Evolutionary conservation across 1,140 invertebrate species (phyloP).

Genomic region (Bemisia tabaci): DNA sequence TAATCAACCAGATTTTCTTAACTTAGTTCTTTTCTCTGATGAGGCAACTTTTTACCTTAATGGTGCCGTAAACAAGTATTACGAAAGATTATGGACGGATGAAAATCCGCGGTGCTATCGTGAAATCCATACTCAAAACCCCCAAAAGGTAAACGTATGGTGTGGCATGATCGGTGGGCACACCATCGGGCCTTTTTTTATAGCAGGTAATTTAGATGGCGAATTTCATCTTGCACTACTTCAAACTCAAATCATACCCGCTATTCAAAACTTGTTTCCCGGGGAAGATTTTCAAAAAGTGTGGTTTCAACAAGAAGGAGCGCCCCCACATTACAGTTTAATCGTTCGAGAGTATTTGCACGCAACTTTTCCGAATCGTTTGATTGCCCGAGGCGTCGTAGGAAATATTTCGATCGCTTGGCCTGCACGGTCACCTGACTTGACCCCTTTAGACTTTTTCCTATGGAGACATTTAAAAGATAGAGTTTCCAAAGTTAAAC

Average conservation of each 20-base stretch:
- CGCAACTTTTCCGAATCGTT: slow-evolving; percentile 17
- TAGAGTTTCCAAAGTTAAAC: neutral
- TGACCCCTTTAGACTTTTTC: slow-evolving; percentile 25
- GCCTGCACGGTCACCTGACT: slow-evolving; percentile 26
- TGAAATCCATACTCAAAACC: slow-evolving; percentile 9
- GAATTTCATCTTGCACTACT: neutral
- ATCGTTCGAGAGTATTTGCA: slow-evolving; percentile 15
- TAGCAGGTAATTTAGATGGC: slow-evolving; percentile 15
- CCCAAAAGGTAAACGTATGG: slow-evolving; percentile 10
- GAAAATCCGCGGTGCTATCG: neutral
- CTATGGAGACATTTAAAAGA: slow-evolving; percentile 13
- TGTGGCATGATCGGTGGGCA: slow-evolving; percentile 9
- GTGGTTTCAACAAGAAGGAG: slow-evolving; percentile 17
- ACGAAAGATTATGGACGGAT: slow-evolving; percentile 6
- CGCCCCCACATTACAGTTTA: slow-evolving; percentile 22
- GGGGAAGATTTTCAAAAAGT: neutral
- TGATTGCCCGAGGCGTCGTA: no score
- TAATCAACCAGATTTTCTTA: neutral
- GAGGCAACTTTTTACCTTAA: slow-evolving; percentile 24
- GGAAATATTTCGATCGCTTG: slow-evolving; percentile 22
- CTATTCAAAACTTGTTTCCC: neutral
- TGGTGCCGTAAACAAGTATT: slow-evolving; percentile 27
- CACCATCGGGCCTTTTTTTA: slow-evolving; percentile 28
- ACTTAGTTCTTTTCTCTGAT: slow-evolving; percentile 18
- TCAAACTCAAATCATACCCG: neutral